Conservation (phyloP, 2,888 invertebrate species). For the Ophioninae sp. region DNA sequence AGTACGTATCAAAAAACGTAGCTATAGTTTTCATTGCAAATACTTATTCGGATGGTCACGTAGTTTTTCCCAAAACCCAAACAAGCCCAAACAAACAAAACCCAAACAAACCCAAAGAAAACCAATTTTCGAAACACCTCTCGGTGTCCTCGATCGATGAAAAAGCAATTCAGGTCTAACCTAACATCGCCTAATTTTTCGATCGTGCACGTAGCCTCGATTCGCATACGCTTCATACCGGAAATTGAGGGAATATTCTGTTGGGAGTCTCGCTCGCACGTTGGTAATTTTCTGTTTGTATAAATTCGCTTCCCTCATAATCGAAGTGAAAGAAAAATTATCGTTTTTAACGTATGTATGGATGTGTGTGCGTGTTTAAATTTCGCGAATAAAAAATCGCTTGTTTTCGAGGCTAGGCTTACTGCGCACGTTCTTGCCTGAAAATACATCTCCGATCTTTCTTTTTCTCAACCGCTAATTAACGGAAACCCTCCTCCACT, state of each 20-base stretch:
- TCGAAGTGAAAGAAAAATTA: not conserved
- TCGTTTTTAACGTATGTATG: not conserved
- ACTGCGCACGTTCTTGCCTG: not conserved
- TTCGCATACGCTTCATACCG: not conserved
- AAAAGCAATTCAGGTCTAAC: not conserved
- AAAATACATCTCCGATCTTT: not conserved
- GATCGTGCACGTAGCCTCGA: not conserved
- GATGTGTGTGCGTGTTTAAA: not conserved
- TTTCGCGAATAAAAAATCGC: not conserved
- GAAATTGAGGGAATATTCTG: not conserved
- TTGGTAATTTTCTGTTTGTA: not conserved
- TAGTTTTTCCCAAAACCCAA: too few species aligned
- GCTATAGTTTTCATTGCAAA: too few species aligned
- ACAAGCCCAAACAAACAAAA: too few species aligned
- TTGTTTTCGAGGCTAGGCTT: not conserved
- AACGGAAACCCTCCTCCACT: not conserved
- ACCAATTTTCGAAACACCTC: not conserved
- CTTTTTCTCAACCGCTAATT: not conserved
- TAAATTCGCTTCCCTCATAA: not conserved
- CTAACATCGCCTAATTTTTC: not conserved
- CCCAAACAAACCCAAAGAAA: too few species aligned
- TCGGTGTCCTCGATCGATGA: not conserved
- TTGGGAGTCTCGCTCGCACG: not conserved
- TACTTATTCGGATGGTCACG: too few species aligned
- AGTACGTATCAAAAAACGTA: too few species aligned